Percentiles rank a stretch among this genome's conserved stretches.
phyloP scores from a whole-genome alignment of 2,113 vertebrate species.

The Limanda limanda region DNA sequence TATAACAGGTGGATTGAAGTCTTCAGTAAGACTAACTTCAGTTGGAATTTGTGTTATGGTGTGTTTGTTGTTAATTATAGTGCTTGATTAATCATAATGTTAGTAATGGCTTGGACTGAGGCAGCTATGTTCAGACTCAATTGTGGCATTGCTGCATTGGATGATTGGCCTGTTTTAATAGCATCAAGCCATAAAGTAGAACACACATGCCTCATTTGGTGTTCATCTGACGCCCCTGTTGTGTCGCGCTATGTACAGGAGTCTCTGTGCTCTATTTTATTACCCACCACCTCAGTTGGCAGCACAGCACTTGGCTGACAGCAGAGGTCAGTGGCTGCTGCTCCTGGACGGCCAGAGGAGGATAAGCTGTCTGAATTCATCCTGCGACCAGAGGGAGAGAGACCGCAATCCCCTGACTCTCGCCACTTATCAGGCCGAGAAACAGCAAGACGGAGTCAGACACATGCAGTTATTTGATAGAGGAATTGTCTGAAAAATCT shows the following conservation, averaged over 20 bases:
- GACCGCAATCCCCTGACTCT: slow-evolving; percentile 10
- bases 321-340: slow-evolving; percentile 50
- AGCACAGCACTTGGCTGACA: slow-evolving; percentile 35
- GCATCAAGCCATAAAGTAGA: background rate
- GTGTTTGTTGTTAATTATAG: background rate
- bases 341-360: slow-evolving; percentile 13
- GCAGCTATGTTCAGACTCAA: too few species aligned
- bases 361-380: slow-evolving; percentile 30
- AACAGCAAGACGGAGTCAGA: slow-evolving; percentile 4
- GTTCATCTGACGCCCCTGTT: background rate
- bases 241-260: slow-evolving; percentile 13
- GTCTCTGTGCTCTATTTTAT: slow-evolving; percentile 38
- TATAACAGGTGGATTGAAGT: background rate
- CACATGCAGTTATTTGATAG: slow-evolving; percentile 5
- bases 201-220: background rate
- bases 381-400: slow-evolving; percentile 10
- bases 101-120: background rate
- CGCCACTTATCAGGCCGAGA: slow-evolving; percentile 23
- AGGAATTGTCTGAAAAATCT: slow-evolving; percentile 25
- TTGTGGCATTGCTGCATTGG: too few species aligned
- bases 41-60: background rate
- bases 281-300: slow-evolving; percentile 19
- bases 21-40: background rate
- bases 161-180: too few species aligned
- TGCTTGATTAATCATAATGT: background rate